These are phyloP conservation scores for Apantesis nais DNA, from an alignment of 2,888 invertebrate genomes.

Conservation along the genomic window DNA sequence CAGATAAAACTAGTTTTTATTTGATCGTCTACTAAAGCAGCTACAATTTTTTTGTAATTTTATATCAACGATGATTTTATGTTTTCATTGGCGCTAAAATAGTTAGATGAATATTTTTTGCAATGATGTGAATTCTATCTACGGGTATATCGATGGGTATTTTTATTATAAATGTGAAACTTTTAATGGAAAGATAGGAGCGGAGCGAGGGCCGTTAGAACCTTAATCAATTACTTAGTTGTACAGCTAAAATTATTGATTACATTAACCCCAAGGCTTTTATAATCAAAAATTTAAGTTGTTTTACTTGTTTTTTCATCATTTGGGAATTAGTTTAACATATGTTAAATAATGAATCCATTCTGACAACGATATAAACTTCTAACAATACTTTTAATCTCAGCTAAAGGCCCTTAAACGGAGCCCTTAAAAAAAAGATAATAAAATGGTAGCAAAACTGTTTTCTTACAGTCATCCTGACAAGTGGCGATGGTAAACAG, in stretches of 20 bases:
- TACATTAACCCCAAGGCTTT: background rate
- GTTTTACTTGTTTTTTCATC: slow-evolving; percentile 6
- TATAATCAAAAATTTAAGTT: background rate
- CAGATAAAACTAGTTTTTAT: background rate
- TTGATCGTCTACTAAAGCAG: no score
- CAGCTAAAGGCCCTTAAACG: slow-evolving; percentile 52
- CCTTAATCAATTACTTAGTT: background rate
- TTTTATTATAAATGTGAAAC: no score
- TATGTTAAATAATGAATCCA: slow-evolving; percentile 49
- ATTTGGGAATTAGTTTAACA: slow-evolving; percentile 34
- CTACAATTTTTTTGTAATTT: no score
- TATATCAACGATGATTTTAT: no score
- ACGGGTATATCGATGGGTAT: no score
- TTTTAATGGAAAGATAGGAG: no score
- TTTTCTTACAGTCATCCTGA: slow-evolving; percentile 71
- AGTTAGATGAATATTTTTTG: no score
- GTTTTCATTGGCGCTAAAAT: no score
- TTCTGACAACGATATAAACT: slow-evolving; percentile 47
- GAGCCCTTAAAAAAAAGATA: slow-evolving; percentile 51
- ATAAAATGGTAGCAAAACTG: slow-evolving; percentile 66
- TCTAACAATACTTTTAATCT: slow-evolving; percentile 54
- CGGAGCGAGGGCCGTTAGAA: no score
- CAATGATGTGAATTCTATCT: no score
- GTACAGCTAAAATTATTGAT: background rate
- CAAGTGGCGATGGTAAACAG: slow-evolving; percentile 75